A percentile compares a stretch with the other conserved stretches of the same genome.
Evolutionary conservation across 2,888 invertebrate genomes (phyloP).

Genomic region (Pristionchus fissidentatus): DNA sequence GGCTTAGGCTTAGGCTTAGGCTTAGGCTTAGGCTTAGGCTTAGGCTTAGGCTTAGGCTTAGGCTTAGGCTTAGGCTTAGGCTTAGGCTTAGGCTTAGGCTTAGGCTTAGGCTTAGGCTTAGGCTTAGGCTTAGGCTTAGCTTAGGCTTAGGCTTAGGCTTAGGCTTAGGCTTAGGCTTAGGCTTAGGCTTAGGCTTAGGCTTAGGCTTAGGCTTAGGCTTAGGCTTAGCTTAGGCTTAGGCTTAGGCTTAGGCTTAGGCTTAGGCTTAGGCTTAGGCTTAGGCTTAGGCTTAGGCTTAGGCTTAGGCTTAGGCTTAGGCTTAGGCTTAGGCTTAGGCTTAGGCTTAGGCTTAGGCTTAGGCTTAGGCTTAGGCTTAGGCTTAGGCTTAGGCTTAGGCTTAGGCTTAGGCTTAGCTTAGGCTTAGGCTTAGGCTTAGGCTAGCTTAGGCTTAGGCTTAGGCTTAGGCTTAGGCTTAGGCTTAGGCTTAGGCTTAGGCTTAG

Average conservation of each 20-base stretch:
- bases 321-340: conserved; percentile 30
- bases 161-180: conserved; percentile 49
- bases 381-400: conserved; percentile 31
- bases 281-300: conserved; percentile 31
- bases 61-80: conserved; percentile 53
- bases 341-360: conserved; percentile 31
- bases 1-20: conserved; percentile 51
- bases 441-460: too few species aligned
- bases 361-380: conserved; percentile 31
- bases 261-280: conserved; percentile 31
- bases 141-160: conserved; percentile 45
- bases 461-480: conserved; percentile 30
- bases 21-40: conserved; percentile 52
- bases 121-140: conserved; percentile 48
- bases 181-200: conserved; percentile 32
- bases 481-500: conserved; percentile 31
- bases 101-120: conserved; percentile 53
- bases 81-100: conserved; percentile 52
- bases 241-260: conserved; percentile 31
- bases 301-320: conserved; percentile 31
- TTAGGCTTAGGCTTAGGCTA: conserved; percentile 31
- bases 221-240: conserved; percentile 31
- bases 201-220: conserved; percentile 31
- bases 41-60: conserved; percentile 52
- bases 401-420: conserved; percentile 30